A percentile compares a stretch with the other conserved stretches of the same genome.
Evolutionary conservation across 2,113 vertebrate genomes (phyloP).

Genomic region (Tenebrosternarchus preto): DNA sequence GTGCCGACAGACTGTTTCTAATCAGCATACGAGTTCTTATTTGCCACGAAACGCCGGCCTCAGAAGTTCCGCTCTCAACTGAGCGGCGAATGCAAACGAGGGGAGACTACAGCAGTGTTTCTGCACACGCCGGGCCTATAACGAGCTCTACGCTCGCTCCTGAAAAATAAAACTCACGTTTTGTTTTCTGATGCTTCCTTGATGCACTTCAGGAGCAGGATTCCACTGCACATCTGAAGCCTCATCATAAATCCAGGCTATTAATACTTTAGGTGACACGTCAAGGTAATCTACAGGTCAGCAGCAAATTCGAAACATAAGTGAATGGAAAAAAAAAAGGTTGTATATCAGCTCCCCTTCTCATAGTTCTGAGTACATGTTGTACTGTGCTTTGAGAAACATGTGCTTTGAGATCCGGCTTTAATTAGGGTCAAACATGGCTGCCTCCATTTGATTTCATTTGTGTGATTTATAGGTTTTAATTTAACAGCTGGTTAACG

Average conservation of each 20-base stretch:
- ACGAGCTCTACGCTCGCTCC: background rate
- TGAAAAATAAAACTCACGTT: slow-evolving; percentile 20
- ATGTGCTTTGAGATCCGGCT: slow-evolving; percentile 61
- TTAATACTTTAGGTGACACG: slow-evolving; percentile 37
- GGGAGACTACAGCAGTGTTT: background rate
- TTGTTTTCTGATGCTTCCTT: slow-evolving; percentile 10
- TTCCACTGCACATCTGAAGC: background rate
- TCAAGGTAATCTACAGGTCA: slow-evolving; percentile 44
- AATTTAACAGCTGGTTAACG: slow-evolving; percentile 76
- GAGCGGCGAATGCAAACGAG: slow-evolving; percentile 27
- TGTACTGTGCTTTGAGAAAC: slow-evolving; percentile 40
- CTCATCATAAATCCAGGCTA: slow-evolving; percentile 32
- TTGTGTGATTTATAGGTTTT: slow-evolving; percentile 76
- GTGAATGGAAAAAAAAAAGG: slow-evolving; percentile 2
- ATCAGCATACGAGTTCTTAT: slow-evolving; percentile 38
- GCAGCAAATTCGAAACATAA: slow-evolving; percentile 38
- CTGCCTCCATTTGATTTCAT: slow-evolving; percentile 76
- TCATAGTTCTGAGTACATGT: slow-evolving; percentile 15
- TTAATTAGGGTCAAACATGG: slow-evolving; percentile 70
- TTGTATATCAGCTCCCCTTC: slow-evolving; percentile 16
- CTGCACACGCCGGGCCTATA: background rate
- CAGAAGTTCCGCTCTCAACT: slow-evolving; percentile 3
- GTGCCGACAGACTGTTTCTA: slow-evolving; percentile 19
- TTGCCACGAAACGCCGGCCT: slow-evolving; percentile 43
- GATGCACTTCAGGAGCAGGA: background rate